Evolutionary conservation across 2,113 vertebrate species (phyloP).

Genomic region (Chelonoidis abingdonii): DNA sequence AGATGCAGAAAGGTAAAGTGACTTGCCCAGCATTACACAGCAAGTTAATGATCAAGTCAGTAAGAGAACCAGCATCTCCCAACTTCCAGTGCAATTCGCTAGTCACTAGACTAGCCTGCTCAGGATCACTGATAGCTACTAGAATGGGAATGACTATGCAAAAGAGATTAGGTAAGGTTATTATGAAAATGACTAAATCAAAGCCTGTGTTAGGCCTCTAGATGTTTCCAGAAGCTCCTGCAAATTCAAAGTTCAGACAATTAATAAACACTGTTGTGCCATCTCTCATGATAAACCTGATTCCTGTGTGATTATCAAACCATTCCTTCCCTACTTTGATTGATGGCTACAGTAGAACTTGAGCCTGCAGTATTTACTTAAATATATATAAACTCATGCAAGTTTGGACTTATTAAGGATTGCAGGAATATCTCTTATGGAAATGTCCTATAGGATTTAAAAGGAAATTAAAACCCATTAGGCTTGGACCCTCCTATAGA

Average conservation of each 20-base stretch:
- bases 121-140: background rate
- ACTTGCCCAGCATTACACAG: background rate
- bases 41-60: background rate
- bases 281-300: conserved; percentile 16
- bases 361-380: background rate
- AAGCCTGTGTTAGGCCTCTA: background rate
- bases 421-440: conserved; percentile 29
- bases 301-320: conserved; percentile 36
- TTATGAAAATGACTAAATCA: background rate
- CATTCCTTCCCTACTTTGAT: conserved; percentile 1
- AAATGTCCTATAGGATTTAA: conserved; percentile 50
- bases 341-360: background rate
- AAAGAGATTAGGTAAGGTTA: background rate
- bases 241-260: background rate
- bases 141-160: background rate
- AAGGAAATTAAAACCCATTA: background rate
- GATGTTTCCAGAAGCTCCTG: background rate
- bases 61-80: background rate
- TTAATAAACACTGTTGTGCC: background rate
- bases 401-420: conserved; percentile 44
- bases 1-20: fast-evolving
- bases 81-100: background rate
- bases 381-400: conserved; percentile 40
- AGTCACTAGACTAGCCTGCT: background rate
- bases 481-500: conserved; percentile 22